A percentile compares a stretch with the other conserved stretches of the same genome.
Conservation (phyloP, 1,140 invertebrate species). For the Drosophila equinoxialis region DNA sequence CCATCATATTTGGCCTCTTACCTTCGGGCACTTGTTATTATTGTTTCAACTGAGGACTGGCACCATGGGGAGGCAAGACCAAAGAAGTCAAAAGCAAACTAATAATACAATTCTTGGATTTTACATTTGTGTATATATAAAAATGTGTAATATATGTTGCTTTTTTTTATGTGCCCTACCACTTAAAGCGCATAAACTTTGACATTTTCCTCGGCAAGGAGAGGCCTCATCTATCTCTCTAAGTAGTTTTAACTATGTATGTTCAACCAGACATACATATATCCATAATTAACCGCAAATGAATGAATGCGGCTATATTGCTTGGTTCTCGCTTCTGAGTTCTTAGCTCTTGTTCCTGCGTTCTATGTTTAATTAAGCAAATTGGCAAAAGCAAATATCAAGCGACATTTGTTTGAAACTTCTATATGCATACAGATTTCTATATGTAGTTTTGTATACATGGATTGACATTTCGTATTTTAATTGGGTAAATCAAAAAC, state of each 20-base stretch:
- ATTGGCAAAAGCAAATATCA: not conserved
- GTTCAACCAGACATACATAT: not conserved
- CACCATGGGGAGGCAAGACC: not conserved
- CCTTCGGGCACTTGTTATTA: constrained; percentile 9
- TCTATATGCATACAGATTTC: not conserved
- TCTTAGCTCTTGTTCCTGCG: not conserved
- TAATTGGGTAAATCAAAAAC: not conserved
- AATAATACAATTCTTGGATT: not conserved
- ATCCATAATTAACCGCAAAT: constrained; percentile 7
- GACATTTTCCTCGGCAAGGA: not conserved
- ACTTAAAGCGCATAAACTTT: not conserved
- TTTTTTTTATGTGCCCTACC: not conserved
- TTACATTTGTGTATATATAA: not conserved
- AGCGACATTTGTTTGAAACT: constrained; percentile 4
- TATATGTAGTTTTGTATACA: not conserved
- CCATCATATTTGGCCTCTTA: not conserved
- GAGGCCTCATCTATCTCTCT: not conserved
- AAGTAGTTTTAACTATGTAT: not conserved
- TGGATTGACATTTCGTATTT: constrained; percentile 1
- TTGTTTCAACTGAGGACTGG: constrained; percentile 6
- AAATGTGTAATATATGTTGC: not conserved
- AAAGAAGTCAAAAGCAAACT: not conserved
- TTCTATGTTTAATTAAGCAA: constrained; percentile 1
- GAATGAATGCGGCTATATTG: not conserved
- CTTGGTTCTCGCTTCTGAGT: not conserved